Evolutionary conservation across 2,113 vertebrate species (phyloP).

Genomic region (Corythornis madagascariensis): DNA sequence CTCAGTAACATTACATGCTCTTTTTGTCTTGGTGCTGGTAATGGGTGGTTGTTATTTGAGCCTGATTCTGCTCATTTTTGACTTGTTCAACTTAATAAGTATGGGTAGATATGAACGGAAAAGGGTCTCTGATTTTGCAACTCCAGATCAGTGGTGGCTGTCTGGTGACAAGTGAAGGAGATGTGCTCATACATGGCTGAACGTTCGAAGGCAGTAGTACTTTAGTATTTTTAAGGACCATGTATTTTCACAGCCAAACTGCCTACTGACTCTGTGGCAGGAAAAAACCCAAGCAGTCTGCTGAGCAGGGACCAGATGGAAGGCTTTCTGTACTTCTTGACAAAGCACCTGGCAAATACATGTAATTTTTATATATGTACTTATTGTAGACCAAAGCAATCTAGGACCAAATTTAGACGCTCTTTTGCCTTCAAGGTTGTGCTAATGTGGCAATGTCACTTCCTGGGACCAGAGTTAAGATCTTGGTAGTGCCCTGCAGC

Average conservation of each 20-base stretch:
- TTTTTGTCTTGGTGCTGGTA: not conserved
- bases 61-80: not conserved
- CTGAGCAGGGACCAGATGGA: conserved; percentile 8
- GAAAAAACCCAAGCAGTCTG: conserved; percentile 15
- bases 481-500: not conserved
- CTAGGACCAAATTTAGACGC: not conserved
- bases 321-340: conserved; percentile 18
- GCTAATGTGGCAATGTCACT: not conserved
- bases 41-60: not conserved
- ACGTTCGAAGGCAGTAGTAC: not conserved
- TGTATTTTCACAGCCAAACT: not conserved
- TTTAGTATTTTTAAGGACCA: conserved; percentile 12
- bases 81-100: not conserved
- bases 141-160: not conserved
- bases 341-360: not conserved
- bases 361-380: not conserved
- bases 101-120: not conserved
- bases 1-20: not conserved
- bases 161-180: not conserved
- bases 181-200: not conserved
- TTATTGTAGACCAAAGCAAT: conserved; percentile 13
- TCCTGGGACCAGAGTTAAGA: not conserved
- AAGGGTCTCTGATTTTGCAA: not conserved
- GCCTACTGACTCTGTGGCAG: not conserved
- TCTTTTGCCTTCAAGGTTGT: not conserved